phyloP scores from a whole-genome alignment of 1,140 invertebrate genomes.

The Cherax quadricarinatus region DNA sequence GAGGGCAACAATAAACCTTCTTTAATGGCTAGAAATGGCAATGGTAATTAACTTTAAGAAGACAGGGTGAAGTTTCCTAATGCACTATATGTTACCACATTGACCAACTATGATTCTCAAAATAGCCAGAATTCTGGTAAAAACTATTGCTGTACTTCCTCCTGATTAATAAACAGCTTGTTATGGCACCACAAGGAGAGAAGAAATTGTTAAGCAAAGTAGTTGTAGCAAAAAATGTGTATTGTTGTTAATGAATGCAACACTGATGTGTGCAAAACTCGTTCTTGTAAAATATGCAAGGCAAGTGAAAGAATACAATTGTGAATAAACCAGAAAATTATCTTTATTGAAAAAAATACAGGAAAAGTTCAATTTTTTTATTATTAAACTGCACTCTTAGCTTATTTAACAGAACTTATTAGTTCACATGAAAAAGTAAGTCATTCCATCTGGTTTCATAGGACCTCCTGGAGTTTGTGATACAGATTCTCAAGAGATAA shows the following conservation, averaged over 20 bases:
- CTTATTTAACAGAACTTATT: background rate
- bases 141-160: slow-evolving; percentile 18
- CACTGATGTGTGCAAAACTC: background rate
- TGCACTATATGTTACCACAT: slow-evolving; percentile 47
- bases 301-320: background rate
- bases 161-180: slow-evolving; percentile 9
- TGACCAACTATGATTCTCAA: slow-evolving; percentile 54
- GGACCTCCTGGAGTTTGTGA: slow-evolving; percentile 34
- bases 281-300: slow-evolving; percentile 6
- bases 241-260: slow-evolving; percentile 17
- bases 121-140: slow-evolving; percentile 28
- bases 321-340: background rate
- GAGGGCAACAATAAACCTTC: slow-evolving; percentile 76
- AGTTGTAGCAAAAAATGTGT: slow-evolving; percentile 26
- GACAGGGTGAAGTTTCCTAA: slow-evolving; percentile 2
- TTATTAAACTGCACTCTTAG: slow-evolving; percentile 1
- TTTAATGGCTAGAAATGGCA: slow-evolving; percentile 71
- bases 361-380: background rate
- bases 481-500: slow-evolving; percentile 36
- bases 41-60: slow-evolving; percentile 57
- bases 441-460: slow-evolving; percentile 55
- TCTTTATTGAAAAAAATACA: background rate
- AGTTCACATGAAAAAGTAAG: slow-evolving; percentile 12
- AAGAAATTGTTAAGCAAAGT: slow-evolving; percentile 34
- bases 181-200: slow-evolving; percentile 40